Conservation (phyloP, 2,888 invertebrate genomes). For the Micropterix aruncella region DNA sequence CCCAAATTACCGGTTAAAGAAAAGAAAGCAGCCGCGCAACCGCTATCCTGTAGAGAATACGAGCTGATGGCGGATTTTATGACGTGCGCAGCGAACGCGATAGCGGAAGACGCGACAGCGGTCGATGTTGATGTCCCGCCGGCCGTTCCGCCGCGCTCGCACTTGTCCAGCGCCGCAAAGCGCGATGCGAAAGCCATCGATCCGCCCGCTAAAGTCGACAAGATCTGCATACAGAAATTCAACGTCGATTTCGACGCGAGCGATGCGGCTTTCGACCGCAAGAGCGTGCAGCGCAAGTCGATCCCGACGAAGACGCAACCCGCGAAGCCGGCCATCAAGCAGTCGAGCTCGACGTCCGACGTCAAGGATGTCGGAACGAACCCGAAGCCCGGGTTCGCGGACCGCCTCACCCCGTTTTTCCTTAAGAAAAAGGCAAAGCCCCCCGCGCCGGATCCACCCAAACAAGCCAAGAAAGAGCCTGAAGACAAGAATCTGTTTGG, state of each 20-base stretch:
- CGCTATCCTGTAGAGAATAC: slow-evolving; percentile 25
- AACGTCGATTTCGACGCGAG: not conserved
- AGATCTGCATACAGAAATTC: not conserved
- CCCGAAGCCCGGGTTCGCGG: slow-evolving; percentile 23
- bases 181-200: not conserved
- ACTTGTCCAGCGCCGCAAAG: slow-evolving; percentile 3
- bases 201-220: not conserved
- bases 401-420: slow-evolving; percentile 33
- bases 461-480: slow-evolving; percentile 22
- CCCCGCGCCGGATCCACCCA: slow-evolving; percentile 16
- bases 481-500: slow-evolving; percentile 33
- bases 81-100: slow-evolving; percentile 20
- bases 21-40: slow-evolving; percentile 14
- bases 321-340: slow-evolving; percentile 22
- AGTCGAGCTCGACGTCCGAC: slow-evolving; percentile 32
- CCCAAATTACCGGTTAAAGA: slow-evolving; percentile 17
- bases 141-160: slow-evolving; percentile 23
- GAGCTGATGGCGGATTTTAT: slow-evolving; percentile 32
- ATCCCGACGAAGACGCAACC: slow-evolving; percentile 29
- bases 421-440: slow-evolving; percentile 31
- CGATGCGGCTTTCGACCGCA: slow-evolving; percentile 21
- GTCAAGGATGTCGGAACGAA: slow-evolving; percentile 27
- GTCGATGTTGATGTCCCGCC: slow-evolving; percentile 21
- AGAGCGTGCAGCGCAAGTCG: slow-evolving; percentile 31
- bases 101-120: not conserved